phyloP scores from a whole-genome alignment of 2,888 invertebrate species.

The Papilio protenor region DNA sequence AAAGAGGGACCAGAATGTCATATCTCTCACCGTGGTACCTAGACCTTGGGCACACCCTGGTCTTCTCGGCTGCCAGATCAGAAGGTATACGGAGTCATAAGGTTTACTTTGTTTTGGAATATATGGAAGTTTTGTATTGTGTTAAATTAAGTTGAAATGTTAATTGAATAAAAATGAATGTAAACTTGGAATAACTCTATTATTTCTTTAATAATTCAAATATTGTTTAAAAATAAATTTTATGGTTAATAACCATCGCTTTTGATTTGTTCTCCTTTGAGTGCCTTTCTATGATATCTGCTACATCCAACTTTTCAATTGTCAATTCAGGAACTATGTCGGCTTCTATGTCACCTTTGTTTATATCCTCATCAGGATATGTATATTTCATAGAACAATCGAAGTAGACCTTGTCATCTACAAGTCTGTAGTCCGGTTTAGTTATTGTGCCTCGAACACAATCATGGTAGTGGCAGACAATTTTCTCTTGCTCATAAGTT shows the following conservation, averaged over 20 bases:
- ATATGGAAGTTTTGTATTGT: not conserved
- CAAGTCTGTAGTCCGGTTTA: conserved; percentile 74
- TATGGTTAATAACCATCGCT: conserved; percentile 79
- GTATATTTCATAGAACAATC: conserved; percentile 74
- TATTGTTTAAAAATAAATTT: conserved; percentile 73
- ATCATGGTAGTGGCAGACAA: conserved; percentile 85
- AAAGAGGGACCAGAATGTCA: conserved; percentile 68
- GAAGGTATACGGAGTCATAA: conserved; percentile 48
- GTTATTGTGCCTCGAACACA: conserved; percentile 77
- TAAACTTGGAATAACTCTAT: not conserved
- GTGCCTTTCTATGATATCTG: conserved; percentile 54
- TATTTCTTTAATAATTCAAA: not conserved
- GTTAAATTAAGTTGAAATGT: conserved; percentile 17
- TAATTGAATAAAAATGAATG: not conserved
- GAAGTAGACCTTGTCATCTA: conserved; percentile 77
- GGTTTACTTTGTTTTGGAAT: not conserved
- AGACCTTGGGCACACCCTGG: conserved; percentile 91
- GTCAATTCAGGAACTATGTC: conserved; percentile 39
- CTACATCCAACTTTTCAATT: conserved; percentile 52
- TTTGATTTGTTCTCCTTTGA: conserved; percentile 59
- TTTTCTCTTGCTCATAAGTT: conserved; percentile 85
- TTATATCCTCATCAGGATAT: conserved; percentile 55
- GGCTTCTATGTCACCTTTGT: conserved; percentile 45
- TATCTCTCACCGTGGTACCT: conserved; percentile 87
- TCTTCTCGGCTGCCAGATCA: conserved; percentile 85